Percentiles rank a stretch among this genome's conserved stretches.
phyloP scores from a whole-genome alignment of 1,140 invertebrate genomes.

The Trichonephila clavipes region DNA sequence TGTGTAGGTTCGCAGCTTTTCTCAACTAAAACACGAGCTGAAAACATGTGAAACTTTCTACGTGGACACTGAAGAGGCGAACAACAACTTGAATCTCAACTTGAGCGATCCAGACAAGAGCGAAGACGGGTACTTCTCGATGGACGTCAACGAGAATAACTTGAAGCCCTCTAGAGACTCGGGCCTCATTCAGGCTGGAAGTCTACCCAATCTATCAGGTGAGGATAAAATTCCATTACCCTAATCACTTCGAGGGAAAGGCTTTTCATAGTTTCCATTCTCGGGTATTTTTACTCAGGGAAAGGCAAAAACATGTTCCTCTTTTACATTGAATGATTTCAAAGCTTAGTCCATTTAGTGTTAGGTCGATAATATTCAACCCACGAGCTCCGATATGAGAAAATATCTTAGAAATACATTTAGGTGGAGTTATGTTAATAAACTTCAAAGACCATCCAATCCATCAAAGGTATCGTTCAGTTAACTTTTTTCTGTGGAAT shows the following conservation, averaged over 20 bases:
- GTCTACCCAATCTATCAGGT: slow-evolving; percentile 71
- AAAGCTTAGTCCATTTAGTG: not conserved
- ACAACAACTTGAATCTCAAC: slow-evolving; percentile 53
- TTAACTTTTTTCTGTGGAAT: no score
- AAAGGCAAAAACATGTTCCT: not conserved
- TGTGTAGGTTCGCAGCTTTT: slow-evolving; percentile 91
- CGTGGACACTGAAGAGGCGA: slow-evolving; percentile 83
- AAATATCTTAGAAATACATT: not conserved
- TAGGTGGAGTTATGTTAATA: not conserved
- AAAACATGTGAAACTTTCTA: slow-evolving; percentile 95
- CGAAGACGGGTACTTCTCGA: slow-evolving; percentile 67
- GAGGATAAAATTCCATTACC: slow-evolving; percentile 38
- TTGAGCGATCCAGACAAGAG: slow-evolving; percentile 63
- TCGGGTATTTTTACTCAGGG: not conserved
- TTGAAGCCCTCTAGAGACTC: slow-evolving; percentile 39
- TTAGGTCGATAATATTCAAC: not conserved
- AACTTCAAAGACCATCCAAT: not conserved
- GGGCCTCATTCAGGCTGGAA: slow-evolving; percentile 50
- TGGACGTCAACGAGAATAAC: slow-evolving; percentile 62
- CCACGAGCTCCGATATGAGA: not conserved
- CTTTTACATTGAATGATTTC: not conserved
- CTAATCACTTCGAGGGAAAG: not conserved
- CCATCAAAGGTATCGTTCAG: not conserved
- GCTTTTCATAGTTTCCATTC: not conserved
- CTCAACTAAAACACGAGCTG: slow-evolving; percentile 93